Evolutionary conservation across 2,113 vertebrate genomes (phyloP).

Genomic region (Hystrix cristata): DNA sequence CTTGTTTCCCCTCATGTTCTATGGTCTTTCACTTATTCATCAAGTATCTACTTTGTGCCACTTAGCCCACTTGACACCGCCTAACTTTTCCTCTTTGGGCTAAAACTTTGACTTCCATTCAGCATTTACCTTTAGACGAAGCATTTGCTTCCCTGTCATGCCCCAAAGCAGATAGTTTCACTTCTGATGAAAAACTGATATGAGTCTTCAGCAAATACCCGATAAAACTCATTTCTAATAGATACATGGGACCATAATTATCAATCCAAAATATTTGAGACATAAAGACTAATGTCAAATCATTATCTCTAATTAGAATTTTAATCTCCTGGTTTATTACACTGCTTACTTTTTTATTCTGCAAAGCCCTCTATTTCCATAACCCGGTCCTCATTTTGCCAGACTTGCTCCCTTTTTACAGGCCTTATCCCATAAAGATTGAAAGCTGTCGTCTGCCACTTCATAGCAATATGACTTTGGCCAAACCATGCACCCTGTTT

Average conservation of each 20-base stretch:
- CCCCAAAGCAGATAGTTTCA: neutral
- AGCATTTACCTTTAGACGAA: neutral
- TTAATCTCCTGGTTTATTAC: slow-evolving; percentile 22
- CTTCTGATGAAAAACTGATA: slow-evolving; percentile 42
- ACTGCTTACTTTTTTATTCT: neutral
- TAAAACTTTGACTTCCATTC: neutral
- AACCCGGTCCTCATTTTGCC: neutral
- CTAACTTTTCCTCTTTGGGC: neutral
- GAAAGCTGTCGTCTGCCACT: neutral
- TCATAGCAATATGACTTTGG: neutral
- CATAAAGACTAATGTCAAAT: neutral
- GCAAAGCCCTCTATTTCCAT: neutral
- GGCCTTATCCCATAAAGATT: neutral
- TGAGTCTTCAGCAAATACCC: neutral
- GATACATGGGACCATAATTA: neutral
- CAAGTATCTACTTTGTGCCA: neutral
- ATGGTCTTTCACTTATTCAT: neutral
- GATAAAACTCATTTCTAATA: slow-evolving; percentile 17
- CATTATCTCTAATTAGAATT: slow-evolving; percentile 10
- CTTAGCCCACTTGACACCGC: neutral
- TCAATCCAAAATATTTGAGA: slow-evolving; percentile 49
- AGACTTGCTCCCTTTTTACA: neutral
- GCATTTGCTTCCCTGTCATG: neutral
- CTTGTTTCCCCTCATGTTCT: neutral
- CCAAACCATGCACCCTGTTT: neutral